Conservation (phyloP, 2,888 invertebrate genomes). For the Acrocyrtus sp. region DNA sequence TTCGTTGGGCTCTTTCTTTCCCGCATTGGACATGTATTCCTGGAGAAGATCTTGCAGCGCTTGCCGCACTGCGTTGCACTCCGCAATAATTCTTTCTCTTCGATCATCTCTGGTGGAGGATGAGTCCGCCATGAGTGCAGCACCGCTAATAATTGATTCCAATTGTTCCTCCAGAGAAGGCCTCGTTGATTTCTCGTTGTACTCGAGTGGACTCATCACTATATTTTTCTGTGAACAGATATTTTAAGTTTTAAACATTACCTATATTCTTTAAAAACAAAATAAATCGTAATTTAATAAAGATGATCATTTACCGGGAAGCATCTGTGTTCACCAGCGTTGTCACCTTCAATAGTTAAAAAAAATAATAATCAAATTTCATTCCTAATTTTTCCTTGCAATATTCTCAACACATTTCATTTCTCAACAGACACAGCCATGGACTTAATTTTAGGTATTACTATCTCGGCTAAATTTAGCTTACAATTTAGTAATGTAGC, state of each 20-base stretch:
- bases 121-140: conserved; percentile 97
- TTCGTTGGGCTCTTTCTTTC: conserved; percentile 87
- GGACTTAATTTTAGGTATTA: too few relatives aligned
- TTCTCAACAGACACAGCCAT: too few relatives aligned
- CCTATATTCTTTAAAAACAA: not conserved
- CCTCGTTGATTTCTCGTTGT: conserved; percentile 90
- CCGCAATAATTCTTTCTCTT: conserved; percentile 94
- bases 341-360: conserved; percentile 68
- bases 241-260: not conserved
- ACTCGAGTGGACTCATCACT: conserved; percentile 94
- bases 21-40: conserved; percentile 97
- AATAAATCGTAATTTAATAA: conserved; percentile 10
- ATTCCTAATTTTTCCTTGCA: not conserved
- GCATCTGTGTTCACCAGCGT: conserved; percentile 70
- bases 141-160: conserved; percentile 97
- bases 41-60: conserved; percentile 95
- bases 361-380: conserved; percentile 17
- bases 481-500: too few relatives aligned
- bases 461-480: too few relatives aligned
- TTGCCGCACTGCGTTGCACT: conserved; percentile 93
- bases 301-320: conserved; percentile 67
- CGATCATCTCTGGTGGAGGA: conserved; percentile 96
- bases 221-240: conserved; percentile 78
- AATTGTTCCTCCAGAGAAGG: conserved; percentile 93
- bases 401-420: too few relatives aligned